Base-by-base conservation (phyloP, 2,113 vertebrate species). In the Colinus virginianus region DNA sequence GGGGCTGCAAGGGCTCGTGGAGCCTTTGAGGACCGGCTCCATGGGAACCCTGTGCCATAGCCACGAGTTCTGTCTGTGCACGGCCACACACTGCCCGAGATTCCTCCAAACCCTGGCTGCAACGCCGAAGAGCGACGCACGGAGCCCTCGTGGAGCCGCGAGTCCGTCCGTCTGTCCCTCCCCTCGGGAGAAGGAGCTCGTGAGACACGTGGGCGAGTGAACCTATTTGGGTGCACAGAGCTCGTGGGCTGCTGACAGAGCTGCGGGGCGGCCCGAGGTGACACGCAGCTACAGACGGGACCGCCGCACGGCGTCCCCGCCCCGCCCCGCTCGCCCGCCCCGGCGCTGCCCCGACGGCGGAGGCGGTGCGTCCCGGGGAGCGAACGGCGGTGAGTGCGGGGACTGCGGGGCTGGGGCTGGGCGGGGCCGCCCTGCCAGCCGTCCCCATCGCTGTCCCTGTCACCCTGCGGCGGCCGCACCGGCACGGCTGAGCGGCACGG, bases 31-130 rank as follows among this genome's bases (percentile, higher is more conserved):
- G 11, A 53, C 16, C 13, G 2, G 21, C 19, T 28, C 17, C 8
- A 7, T 0, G 4, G 53, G 34, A 55, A 77, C 59, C 25, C 8
- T 38, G 46, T 28, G 42, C n/a, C 9, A 4, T 30, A 32, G 30
- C 23, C 7, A 0, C 26, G 6, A 17, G 36, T 17, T 15, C 69
- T 23, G 63, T 38, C 49, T 70, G 80, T n/a, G 25, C 45, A 16
- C 3, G 2, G 28, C 32, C 13, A 5, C 48, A 49, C 58, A 22
- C 71, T 40, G 2, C 26, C 3, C 1, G 1, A 0, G 63, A 49
- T 43, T 36, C 11, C 36, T 12, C 30, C 12, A 14, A 45, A 43
- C 58, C 43, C 78, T 13, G 18, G 9, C 5, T 28, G 67, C 55
- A 4, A 20, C 11, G 3, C 38, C 13, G 68, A 30, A 25, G 30